Conservation (phyloP, 2,888 invertebrate genomes). For the Mactromeris polynyma region DNA sequence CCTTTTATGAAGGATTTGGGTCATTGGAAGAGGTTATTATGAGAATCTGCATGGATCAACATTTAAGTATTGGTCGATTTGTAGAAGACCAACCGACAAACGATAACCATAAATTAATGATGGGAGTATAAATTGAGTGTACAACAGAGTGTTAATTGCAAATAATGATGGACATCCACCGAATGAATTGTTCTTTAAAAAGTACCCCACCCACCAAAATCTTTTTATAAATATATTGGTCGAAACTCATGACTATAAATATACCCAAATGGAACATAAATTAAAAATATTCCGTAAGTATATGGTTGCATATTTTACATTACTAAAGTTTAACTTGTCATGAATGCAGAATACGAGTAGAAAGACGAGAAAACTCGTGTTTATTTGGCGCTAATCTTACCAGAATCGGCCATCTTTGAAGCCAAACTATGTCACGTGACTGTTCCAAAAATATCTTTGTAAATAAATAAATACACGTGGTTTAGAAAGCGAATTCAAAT, state of each 20-base stretch:
- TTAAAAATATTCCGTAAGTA: neutral
- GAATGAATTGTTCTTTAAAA: neutral
- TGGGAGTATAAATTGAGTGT: too few relatives aligned
- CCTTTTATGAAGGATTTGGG: too few relatives aligned
- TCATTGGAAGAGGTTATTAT: too few relatives aligned
- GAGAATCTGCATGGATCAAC: too few relatives aligned
- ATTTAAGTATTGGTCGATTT: too few relatives aligned
- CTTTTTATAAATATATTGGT: conserved; percentile 1
- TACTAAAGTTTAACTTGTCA: neutral
- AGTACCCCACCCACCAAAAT: conserved; percentile 47
- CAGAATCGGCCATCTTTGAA: conserved; percentile 77
- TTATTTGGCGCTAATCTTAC: conserved; percentile 76
- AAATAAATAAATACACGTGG: conserved; percentile 47
- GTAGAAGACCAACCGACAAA: too few relatives aligned
- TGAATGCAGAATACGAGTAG: neutral
- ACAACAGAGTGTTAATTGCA: too few relatives aligned
- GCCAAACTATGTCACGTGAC: conserved; percentile 60
- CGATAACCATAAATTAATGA: too few relatives aligned
- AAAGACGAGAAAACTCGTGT: neutral
- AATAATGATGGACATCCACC: neutral
- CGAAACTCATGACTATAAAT: neutral
- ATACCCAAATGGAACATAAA: neutral
- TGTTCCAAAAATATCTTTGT: conserved; percentile 31
- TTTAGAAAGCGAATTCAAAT: too few relatives aligned
- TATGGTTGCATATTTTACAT: neutral